Conservation (phyloP, 2,888 invertebrate genomes). For the Drosophila atripex region DNA sequence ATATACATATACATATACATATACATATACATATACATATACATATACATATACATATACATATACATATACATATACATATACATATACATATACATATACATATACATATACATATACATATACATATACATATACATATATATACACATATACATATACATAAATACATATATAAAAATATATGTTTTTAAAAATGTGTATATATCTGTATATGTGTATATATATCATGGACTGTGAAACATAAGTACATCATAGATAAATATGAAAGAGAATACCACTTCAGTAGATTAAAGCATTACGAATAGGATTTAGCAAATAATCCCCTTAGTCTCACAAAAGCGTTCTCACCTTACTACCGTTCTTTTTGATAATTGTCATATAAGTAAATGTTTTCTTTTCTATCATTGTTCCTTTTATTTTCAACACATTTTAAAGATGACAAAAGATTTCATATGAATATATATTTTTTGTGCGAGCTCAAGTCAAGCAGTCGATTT, state of each 20-base stretch:
- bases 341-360: background rate
- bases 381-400: background rate
- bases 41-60: background rate
- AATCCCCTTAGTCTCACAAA: constrained; percentile 13
- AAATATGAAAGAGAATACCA: constrained; percentile 28
- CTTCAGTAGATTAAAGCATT: constrained; percentile 33
- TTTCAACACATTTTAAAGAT: background rate
- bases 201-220: too few relatives aligned
- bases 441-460: constrained; percentile 1
- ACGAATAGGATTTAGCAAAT: constrained; percentile 40
- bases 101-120: background rate
- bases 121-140: background rate
- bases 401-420: background rate
- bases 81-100: background rate
- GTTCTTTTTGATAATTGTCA: background rate
- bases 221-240: constrained; percentile 6
- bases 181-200: background rate
- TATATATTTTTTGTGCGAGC: background rate
- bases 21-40: background rate
- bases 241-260: background rate
- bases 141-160: too few relatives aligned
- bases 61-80: background rate
- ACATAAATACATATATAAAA: background rate
- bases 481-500: background rate
- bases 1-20: background rate